Evolutionary conservation across 2,113 vertebrate species (phyloP), one percentile per base, ranked within the genome.

Genomic region (Hemiprocne comata): DNA sequence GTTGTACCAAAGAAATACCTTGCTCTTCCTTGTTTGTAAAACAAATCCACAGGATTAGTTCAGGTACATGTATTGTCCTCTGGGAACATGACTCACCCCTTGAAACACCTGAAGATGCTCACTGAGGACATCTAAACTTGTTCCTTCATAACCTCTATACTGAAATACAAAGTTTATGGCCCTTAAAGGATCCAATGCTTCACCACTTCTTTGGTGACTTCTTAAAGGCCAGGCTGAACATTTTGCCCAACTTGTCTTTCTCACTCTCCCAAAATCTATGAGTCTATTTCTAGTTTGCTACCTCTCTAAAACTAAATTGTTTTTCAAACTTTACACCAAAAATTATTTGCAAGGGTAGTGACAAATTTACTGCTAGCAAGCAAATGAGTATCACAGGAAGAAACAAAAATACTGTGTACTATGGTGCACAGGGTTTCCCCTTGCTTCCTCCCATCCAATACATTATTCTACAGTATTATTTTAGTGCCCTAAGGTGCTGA

Each of bases 41-140:
- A 74, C 3, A 78, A 82, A 66, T 62, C 28, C 12, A 28, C 0
- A 1, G 20, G 38, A 75, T 58, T 67, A 70, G 15, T 62, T 82
- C 46, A 75, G 11, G 16, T 40, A 62, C 2, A 6, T 14, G 13
- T 21, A 34, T 58, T 90, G 75, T 40, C 28, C 38, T 75, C 9
- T 40, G 42, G n/a, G 8, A 90, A 72, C 13, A 51, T 1, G 2
- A 29, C 10, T 60, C 2, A 6, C 25, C 1, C 0, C 13, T 88
- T 60, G 38, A 89, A 93, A 80, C 11, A 38, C 14, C 55, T 51
- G 8, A 54, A 46, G 31, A 4, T 50, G 7, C 34, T 71, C 9
- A 10, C 40, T 4, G 5, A 77, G 17, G 71, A 36, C n/a, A 34
- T 34, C 18, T 40, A 60, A 89, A 31, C 7, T 19, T 10, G 40